These are phyloP conservation scores for Eupithecia exiguata DNA, from an alignment of 2,888 invertebrate species.

Conservation along the genomic window DNA sequence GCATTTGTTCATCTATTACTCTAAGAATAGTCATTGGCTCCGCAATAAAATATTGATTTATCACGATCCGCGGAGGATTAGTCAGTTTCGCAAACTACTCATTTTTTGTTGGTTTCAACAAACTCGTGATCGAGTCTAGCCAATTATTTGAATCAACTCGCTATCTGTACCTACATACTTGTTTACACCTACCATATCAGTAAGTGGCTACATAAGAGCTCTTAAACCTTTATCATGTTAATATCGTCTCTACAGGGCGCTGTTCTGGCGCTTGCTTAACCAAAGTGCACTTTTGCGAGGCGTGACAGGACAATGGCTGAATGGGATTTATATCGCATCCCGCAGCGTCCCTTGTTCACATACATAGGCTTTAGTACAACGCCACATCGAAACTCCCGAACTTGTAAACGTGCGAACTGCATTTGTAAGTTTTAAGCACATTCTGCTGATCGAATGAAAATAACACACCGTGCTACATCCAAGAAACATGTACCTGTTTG, in stretches of 20 bases:
- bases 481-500: constrained; percentile 22
- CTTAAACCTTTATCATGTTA: constrained; percentile 39
- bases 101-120: constrained; percentile 16
- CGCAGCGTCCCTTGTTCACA: constrained; percentile 55
- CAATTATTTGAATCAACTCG: neutral
- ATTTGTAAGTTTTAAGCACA: constrained; percentile 20
- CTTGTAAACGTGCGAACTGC: constrained; percentile 34
- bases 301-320: constrained; percentile 73
- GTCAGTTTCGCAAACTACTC: constrained; percentile 10
- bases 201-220: constrained; percentile 9
- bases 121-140: neutral
- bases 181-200: neutral
- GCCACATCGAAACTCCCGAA: constrained; percentile 22
- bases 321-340: constrained; percentile 70
- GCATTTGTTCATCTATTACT: constrained; percentile 7
- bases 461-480: neutral
- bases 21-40: constrained; percentile 13
- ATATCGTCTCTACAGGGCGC: constrained; percentile 50
- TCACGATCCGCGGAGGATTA: constrained; percentile 18
- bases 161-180: neutral
- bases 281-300: constrained; percentile 63
- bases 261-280: constrained; percentile 53
- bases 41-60: constrained; percentile 17
- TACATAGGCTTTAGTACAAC: constrained; percentile 35
- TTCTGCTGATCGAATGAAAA: neutral